These are phyloP conservation scores for Leptopilina syphax DNA, from an alignment of 2,888 invertebrate genomes.

Conservation along the genomic window DNA sequence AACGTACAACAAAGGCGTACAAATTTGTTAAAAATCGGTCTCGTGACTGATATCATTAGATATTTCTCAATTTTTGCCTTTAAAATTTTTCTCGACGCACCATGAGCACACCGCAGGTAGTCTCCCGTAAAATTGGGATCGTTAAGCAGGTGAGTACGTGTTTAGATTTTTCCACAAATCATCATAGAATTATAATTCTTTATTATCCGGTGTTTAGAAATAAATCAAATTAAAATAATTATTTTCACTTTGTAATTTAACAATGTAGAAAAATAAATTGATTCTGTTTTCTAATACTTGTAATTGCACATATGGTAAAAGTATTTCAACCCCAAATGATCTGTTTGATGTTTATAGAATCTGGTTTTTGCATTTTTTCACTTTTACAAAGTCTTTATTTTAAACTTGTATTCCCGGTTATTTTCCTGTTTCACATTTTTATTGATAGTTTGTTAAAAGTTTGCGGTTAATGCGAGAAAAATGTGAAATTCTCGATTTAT, in stretches of 20 bases:
- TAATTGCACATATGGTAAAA: constrained; percentile 29
- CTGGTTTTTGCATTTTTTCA: not conserved
- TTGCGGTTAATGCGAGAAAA: not conserved
- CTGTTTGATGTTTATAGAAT: not conserved
- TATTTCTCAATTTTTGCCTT: constrained; percentile 44
- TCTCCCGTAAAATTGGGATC: constrained; percentile 75
- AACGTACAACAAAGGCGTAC: constrained; percentile 22
- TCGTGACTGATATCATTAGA: constrained; percentile 23
- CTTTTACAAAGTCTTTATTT: not conserved
- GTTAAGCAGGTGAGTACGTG: constrained; percentile 80
- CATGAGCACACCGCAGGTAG: constrained; percentile 60
- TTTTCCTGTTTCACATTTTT: constrained; percentile 12
- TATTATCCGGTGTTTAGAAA: not conserved
- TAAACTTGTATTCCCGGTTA: not conserved
- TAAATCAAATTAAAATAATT: not conserved
- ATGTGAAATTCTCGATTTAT: not conserved
- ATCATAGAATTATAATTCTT: not conserved
- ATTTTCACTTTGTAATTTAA: not conserved
- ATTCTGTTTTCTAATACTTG: not conserved
- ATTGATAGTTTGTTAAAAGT: constrained; percentile 15
- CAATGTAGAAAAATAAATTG: not conserved
- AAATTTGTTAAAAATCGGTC: constrained; percentile 1
- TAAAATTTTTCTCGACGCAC: constrained; percentile 44
- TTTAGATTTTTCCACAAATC: not conserved
- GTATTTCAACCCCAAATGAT: not conserved